A percentile compares a stretch with the other conserved stretches of the same genome.
phyloP scores from a whole-genome alignment of 2,113 vertebrate genomes.

The Connochaetes taurinus region DNA sequence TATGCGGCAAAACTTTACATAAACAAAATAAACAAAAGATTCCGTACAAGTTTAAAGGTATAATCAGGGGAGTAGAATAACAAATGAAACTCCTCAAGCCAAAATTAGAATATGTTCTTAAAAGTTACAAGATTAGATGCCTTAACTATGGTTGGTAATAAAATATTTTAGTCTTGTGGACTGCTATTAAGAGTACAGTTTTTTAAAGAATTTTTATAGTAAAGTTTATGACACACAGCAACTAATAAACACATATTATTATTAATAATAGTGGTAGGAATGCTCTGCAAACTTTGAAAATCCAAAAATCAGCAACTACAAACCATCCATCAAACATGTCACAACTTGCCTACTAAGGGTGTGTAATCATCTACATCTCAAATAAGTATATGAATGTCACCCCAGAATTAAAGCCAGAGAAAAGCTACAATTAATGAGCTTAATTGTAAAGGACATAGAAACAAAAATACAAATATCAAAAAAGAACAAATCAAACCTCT shows the following conservation, averaged over 20 bases:
- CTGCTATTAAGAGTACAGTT: not conserved
- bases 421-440: not conserved
- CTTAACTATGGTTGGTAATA: not conserved
- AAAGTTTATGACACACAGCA: not conserved
- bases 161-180: not conserved
- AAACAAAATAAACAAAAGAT: slow-evolving; percentile 36
- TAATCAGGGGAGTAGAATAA: not conserved
- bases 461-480: not conserved
- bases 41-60: not conserved
- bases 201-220: not conserved
- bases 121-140: not conserved
- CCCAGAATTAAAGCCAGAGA: not conserved
- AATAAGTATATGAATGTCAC: not conserved
- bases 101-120: not conserved
- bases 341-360: not conserved
- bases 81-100: not conserved
- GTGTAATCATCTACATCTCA: not conserved
- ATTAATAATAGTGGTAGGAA: not conserved
- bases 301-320: slow-evolving; percentile 2
- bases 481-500: not conserved
- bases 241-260: not conserved
- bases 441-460: not conserved
- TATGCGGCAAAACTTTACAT: not conserved
- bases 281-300: slow-evolving; percentile 19
- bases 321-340: not conserved